phyloP scores from a whole-genome alignment of 2,113 vertebrate genomes.

The Manacus vitellinus region DNA sequence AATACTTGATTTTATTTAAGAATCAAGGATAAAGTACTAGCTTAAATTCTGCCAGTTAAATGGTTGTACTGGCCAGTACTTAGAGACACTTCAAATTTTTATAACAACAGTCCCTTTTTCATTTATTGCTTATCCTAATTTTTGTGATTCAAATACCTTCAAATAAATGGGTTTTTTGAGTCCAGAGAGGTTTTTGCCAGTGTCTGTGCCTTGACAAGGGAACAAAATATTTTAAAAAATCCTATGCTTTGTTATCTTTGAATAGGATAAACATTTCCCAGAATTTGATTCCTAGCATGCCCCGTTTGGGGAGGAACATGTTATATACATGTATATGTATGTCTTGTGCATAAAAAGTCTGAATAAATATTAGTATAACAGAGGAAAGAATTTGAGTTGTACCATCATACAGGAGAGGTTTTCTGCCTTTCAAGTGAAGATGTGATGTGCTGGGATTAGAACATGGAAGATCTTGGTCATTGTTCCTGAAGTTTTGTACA shows the following conservation, averaged over 20 bases:
- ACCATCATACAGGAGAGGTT: background rate
- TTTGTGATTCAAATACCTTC: background rate
- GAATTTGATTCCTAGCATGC: background rate
- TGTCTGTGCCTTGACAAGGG: background rate
- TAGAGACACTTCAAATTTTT: background rate
- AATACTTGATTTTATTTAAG: background rate
- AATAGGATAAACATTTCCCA: background rate
- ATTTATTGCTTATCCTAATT: background rate
- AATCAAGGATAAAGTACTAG: background rate
- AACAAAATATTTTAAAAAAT: background rate
- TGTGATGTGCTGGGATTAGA: background rate
- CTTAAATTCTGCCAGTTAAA: background rate
- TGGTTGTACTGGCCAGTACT: background rate
- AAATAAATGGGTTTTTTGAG: background rate
- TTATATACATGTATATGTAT: background rate
- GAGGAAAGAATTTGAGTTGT: background rate
- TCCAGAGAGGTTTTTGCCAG: background rate
- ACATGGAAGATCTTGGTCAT: background rate
- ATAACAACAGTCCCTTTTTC: background rate
- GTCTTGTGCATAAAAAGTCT: background rate
- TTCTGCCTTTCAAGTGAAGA: background rate
- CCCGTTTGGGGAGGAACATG: accelerated
- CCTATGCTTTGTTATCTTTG: background rate
- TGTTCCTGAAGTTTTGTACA: background rate
- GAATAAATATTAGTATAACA: background rate